phyloP scores from a whole-genome alignment of 2,888 invertebrate genomes.

The Archips crataeganus region DNA sequence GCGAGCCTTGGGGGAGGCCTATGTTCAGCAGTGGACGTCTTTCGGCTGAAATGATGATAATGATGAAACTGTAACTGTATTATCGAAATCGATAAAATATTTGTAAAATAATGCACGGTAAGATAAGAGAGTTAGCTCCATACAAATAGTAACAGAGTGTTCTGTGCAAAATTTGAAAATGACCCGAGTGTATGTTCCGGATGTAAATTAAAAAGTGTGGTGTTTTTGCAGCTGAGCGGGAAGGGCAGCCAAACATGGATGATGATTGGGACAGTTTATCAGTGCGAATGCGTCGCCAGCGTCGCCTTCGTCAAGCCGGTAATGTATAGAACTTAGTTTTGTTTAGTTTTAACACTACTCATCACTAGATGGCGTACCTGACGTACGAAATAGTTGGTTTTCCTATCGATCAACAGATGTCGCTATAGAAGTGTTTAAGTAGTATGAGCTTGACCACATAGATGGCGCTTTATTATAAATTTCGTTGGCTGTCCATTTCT shows the following conservation, averaged over 20 bases:
- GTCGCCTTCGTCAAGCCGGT: slow-evolving; percentile 80
- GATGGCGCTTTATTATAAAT: slow-evolving; percentile 40
- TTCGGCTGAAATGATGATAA: too few species aligned
- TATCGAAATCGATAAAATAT: too few species aligned
- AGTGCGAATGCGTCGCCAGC: slow-evolving; percentile 89
- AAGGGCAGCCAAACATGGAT: slow-evolving; percentile 88
- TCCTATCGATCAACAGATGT: slow-evolving; percentile 23
- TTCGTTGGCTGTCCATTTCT: too few species aligned
- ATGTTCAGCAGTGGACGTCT: too few species aligned
- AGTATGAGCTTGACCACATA: slow-evolving; percentile 42
- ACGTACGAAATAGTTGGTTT: not conserved
- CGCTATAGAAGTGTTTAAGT: slow-evolving; percentile 13
- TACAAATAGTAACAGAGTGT: too few species aligned
- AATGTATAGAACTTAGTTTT: slow-evolving; percentile 56
- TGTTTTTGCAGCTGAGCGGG: slow-evolving; percentile 72
- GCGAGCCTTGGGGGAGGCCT: too few species aligned
- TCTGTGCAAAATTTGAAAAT: too few species aligned
- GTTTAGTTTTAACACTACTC: slow-evolving; percentile 45
- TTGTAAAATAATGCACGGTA: too few species aligned
- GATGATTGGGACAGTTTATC: slow-evolving; percentile 94
- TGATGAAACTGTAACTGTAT: too few species aligned
- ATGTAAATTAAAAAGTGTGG: not conserved
- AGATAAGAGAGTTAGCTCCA: too few species aligned
- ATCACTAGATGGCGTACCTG: slow-evolving; percentile 50
- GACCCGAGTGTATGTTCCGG: too few species aligned